Conservation (phyloP, 35 echinoderm and acorn worm species). For the Chiridota heheva region DNA sequence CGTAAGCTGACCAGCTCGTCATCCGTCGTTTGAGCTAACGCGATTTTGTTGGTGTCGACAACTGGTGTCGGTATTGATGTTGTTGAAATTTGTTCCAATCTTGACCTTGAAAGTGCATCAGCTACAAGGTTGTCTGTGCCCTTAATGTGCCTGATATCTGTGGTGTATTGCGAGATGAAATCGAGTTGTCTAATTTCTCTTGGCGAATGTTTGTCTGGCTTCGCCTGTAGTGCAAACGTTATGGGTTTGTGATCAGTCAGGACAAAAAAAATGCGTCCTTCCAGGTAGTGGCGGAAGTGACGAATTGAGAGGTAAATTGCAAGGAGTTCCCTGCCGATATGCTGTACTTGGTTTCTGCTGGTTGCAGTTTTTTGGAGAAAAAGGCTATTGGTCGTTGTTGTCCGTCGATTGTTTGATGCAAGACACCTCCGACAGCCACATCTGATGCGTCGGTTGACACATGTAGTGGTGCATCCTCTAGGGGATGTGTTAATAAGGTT, state of each 20-base stretch:
- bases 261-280: conserved; percentile 32
- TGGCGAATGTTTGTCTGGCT: conserved; percentile 30
- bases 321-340: conserved; percentile 43
- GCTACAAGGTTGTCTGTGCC: conserved; percentile 26
- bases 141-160: conserved; percentile 49
- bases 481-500: not conserved
- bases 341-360: conserved; percentile 45
- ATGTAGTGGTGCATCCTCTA: conserved; percentile 1
- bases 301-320: conserved; percentile 37
- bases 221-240: conserved; percentile 8
- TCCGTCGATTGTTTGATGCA: conserved; percentile 40
- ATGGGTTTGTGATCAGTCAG: conserved; percentile 54
- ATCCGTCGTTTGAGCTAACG: not conserved
- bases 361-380: conserved; percentile 44
- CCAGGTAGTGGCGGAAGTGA: conserved; percentile 26
- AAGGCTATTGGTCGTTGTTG: conserved; percentile 34
- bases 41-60: not conserved
- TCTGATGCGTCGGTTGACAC: conserved; percentile 55
- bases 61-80: not conserved
- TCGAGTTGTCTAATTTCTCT: conserved; percentile 53
- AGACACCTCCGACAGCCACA: conserved; percentile 49
- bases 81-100: not conserved
- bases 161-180: conserved; percentile 49
- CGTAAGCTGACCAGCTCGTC: not conserved
- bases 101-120: conserved; percentile 15